Evolutionary conservation across 2,888 invertebrate genomes (phyloP), one percentile per base, ranked within the genome.

Genomic region (Sminthurinus aureus): DNA sequence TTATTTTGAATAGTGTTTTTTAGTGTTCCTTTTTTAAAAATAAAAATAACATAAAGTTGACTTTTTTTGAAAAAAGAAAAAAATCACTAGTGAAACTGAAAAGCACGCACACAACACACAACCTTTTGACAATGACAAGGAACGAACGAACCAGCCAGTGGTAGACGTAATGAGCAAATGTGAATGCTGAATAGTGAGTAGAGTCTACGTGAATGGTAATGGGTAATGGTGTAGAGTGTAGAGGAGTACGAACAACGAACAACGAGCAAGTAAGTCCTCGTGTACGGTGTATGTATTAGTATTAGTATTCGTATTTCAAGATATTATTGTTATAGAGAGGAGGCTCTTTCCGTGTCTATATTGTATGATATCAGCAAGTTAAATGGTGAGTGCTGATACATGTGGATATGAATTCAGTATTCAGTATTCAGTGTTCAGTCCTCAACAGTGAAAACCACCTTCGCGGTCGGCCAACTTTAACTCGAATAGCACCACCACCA

Each of bases 381-480:
- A 71, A 58, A 58, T 58, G 58, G 58, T 58, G 6, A 38, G 6
- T 38, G 38, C 3, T 38, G 38, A 38, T 38, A 38, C 38, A 38
- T 69, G 67, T 24, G 71, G 71, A 71, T 67, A 6, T 38, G 38
- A 6, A 58, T 58, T 58, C 58, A n/a, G n/a, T n/a, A n/a, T n/a
- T n/a, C n/a, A n/a, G n/a, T n/a, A n/a, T n/a, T n/a, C n/a, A n/a
- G n/a, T n/a, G n/a, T n/a, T n/a, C n/a, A 58, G 58, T 58, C 58
- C 58, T 71, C 26, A 71, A 24, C 71, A 81, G 84, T 84, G 83
- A 84, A 86, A 86, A 85, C 87, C 86, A 87, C 87, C 87, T 87
- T 87, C 86, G 87, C 87, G 87, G 86, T 87, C 86, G 85, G 87
- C 85, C 86, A 87, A 85, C 86, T 87, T 87, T 85, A 85, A 85